Conservation (phyloP, 2,888 invertebrate species). For the Brenthis hecate region DNA sequence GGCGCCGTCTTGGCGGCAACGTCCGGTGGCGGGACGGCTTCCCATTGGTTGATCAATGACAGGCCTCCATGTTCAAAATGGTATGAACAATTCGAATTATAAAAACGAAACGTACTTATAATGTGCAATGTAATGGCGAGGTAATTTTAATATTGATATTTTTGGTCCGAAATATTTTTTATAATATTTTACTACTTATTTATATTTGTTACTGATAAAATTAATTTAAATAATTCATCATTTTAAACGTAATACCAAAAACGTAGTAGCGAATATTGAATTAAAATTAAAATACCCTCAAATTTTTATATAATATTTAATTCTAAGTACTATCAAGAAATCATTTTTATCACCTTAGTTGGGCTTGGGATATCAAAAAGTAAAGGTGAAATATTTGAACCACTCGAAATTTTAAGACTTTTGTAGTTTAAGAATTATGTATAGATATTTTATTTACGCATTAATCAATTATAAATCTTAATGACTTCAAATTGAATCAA, state of each 20-base stretch:
- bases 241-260: too few relatives aligned
- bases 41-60: constrained; percentile 60
- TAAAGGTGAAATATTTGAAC: constrained; percentile 57
- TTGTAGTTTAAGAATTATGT: constrained; percentile 51
- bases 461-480: constrained; percentile 45
- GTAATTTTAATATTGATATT: background rate
- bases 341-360: constrained; percentile 43
- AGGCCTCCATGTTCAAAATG: constrained; percentile 49
- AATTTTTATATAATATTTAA: constrained; percentile 5
- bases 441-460: constrained; percentile 51
- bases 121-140: constrained; percentile 20
- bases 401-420: constrained; percentile 42
- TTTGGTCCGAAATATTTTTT: background rate
- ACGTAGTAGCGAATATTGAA: background rate
- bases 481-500: constrained; percentile 39
- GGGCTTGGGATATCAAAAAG: constrained; percentile 56
- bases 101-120: constrained; percentile 12
- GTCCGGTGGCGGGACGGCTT: constrained; percentile 49
- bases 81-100: constrained; percentile 13
- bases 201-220: background rate
- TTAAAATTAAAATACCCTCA: constrained; percentile 49
- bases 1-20: constrained; percentile 55
- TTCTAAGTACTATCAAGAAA: constrained; percentile 11
- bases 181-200: background rate
- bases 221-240: too few relatives aligned